Base-by-base conservation (phyloP, 64 coral and sea anemone genomes). In the Catalaphyllia jardinei region DNA sequence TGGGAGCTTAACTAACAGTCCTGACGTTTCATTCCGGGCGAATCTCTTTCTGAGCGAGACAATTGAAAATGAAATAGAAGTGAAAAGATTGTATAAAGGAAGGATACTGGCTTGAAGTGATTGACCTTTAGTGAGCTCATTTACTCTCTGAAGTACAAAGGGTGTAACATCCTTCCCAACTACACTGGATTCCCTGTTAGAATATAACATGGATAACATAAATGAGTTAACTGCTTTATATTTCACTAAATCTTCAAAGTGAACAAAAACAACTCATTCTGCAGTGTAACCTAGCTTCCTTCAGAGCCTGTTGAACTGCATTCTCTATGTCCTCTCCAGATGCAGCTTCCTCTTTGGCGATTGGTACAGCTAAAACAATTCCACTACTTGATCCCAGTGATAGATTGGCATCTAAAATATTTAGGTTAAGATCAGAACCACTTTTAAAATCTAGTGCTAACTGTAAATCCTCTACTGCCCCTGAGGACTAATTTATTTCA, bases 101-200 rank as follows among this genome's bases (percentile, higher is more conserved):
- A 91, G 91, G 96, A 98, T 98, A 98, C 96, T 98, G 64, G 96
- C 90, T 88, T 98, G 82, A 10, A 98, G 52, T 49, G 96, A 98
- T 64, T 91, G 92, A 52, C 96, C 96, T 19, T 95, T 73, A 4
- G 96, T 98, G 24, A 98, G 88, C 39, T 98, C 90, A 79, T 98
- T 98, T 20, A 95, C 82, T 91, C 91, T 95, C 22, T 95, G 61
- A 4, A 98, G 88, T 22, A 98, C 93, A 80, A 88, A 98, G 16
- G 96, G 96, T 11, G 93, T 98, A 2, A 95, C 77, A 9, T 98
- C 93, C 60, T 95, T 98, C 19, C 96, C 94, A 49, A 57, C 22
- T 42, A 98, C 57, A 86, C 86, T 78, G 31, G 74, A 72, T 51
- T 72, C 89, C 35, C 96, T 91, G 75, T 3, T 18, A 77, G 3